Conservation (phyloP, 2,797 vertebrate genomes). For the Vultur gryphus region DNA sequence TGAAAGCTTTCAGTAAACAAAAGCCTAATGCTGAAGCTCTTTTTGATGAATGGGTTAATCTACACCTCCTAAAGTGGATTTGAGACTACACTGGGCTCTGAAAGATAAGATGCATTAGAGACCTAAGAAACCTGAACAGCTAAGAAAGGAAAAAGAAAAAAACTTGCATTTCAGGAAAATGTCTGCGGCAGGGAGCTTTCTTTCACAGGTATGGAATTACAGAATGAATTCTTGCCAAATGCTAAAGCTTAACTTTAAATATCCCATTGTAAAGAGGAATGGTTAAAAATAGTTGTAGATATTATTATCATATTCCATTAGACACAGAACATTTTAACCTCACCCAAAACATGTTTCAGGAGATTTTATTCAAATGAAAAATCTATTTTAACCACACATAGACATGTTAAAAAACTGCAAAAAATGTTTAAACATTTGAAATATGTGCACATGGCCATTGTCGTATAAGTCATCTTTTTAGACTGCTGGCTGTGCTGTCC, state of each 20-base stretch:
- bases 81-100: background rate
- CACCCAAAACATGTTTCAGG: background rate
- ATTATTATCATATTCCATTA: background rate
- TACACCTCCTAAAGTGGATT: background rate
- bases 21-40: slow-evolving; percentile 3
- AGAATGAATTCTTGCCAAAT: background rate
- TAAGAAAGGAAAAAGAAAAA: background rate
- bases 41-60: slow-evolving; percentile 15
- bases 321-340: background rate
- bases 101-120: background rate
- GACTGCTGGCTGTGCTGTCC: background rate
- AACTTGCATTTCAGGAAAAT: background rate
- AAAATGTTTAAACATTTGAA: background rate
- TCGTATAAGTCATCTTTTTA: background rate
- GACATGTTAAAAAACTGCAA: background rate
- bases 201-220: background rate
- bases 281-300: background rate
- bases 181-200: background rate
- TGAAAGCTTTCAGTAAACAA: slow-evolving; percentile 37
- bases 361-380: background rate
- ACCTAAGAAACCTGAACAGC: background rate
- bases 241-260: background rate
- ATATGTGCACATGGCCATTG: background rate
- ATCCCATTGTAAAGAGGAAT: background rate
- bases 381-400: background rate